phyloP scores from a whole-genome alignment of 2,888 invertebrate genomes.

The Anodontia alba region DNA sequence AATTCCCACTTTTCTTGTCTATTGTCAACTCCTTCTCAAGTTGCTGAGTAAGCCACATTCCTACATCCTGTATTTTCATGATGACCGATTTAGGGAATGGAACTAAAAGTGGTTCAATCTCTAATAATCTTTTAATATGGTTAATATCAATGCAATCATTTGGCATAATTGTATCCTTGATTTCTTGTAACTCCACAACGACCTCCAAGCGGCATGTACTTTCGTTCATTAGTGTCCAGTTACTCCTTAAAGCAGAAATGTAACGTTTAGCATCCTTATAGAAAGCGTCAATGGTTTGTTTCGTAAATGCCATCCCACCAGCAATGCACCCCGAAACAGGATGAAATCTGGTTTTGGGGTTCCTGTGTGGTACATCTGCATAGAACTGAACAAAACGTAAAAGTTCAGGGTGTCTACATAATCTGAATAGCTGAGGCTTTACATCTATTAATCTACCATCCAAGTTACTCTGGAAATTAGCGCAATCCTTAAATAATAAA shows the following conservation, averaged over 20 bases:
- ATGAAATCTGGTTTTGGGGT: no score
- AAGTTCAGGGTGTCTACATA: neutral
- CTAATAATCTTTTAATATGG: neutral
- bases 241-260: constrained; percentile 19
- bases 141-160: constrained; percentile 8
- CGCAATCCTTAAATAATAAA: neutral
- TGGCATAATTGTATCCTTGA: neutral
- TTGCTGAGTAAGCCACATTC: constrained; percentile 7
- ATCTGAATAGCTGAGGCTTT: neutral
- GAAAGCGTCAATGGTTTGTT: neutral
- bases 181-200: neutral
- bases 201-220: constrained; percentile 22
- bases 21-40: neutral
- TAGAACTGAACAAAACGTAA: neutral
- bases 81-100: neutral
- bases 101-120: constrained; percentile 23
- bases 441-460: neutral
- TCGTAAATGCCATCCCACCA: neutral
- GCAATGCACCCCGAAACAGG: constrained; percentile 1
- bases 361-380: neutral
- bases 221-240: constrained; percentile 6
- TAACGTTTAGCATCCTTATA: constrained; percentile 2
- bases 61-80: neutral
- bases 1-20: neutral
- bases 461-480: neutral